Base-by-base conservation (phyloP, 2,888 invertebrate genomes). In the Gastrophysa polygoni region DNA sequence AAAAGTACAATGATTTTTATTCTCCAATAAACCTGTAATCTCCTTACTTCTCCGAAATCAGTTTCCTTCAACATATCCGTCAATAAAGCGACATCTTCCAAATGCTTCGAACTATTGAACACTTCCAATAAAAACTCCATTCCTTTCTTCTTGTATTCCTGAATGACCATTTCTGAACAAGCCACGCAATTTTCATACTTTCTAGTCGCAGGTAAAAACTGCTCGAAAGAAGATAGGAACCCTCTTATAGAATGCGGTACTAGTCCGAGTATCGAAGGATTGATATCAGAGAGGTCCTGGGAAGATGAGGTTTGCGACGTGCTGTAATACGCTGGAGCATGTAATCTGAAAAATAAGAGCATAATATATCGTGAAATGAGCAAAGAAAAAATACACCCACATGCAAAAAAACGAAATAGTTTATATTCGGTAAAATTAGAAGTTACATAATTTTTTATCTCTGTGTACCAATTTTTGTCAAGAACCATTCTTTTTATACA, bases 241-340 rank as follows among this genome's bases (percentile, higher is more conserved):
- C 98, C 98, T 34, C 99, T 86, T 68, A 99, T 92, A 4, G 96
- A 93, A 79, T 98, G 98, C 0, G 98, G 97, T 24, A 97, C 83
- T 0, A 92, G 84, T 0, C 98, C 97, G 0, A 98, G 83, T 1
- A 91, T 82, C 6, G 71, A 69, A 8, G 75, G 72, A 34, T 71
- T 62, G 16, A 70, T 68, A n/a, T 66, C 54, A 47, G 68, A 59
- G 11, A 63, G 65, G 46, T 62, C 63, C 14, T 63, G 34, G 10
- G 38, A 43, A 5, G 50, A 47, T n/a, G 34, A 32, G 16, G 21
- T 64, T 79, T 77, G 38, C 77, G 64, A 79, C 44, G 85, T 77
- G 68, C 84, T 85, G 72, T 85, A 89, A 34, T 85, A 85, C 0
- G 92, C 91, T 21, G 90, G 88, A 0, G 92, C 91, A 61, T 18